Evolutionary conservation across 2,113 vertebrate species (phyloP).

Genomic region (Atractosteus spatula): DNA sequence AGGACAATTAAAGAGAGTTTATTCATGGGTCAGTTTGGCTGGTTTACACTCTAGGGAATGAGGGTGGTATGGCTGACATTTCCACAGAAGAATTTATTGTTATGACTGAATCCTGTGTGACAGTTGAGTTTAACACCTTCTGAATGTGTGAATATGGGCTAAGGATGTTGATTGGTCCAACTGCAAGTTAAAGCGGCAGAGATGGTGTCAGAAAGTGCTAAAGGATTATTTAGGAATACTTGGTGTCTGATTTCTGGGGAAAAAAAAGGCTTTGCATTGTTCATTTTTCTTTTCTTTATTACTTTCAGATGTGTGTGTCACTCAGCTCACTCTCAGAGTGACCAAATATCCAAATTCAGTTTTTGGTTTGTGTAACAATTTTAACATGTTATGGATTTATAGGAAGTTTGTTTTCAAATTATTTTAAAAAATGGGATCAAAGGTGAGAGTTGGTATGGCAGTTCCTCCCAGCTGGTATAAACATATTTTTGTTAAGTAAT

Average conservation of each 20-base stretch:
- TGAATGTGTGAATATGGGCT: constrained; percentile 21
- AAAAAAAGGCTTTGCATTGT: constrained; percentile 45
- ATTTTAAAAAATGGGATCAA: too few relatives aligned
- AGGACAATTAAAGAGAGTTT: constrained; percentile 29
- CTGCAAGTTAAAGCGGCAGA: constrained; percentile 26
- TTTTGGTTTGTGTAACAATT: constrained; percentile 27
- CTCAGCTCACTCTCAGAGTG: constrained; percentile 45
- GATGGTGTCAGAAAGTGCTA: constrained; percentile 45
- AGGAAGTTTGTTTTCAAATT: too few relatives aligned
- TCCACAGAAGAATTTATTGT: constrained; percentile 61
- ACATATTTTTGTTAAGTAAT: too few relatives aligned
- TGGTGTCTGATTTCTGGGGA: constrained; percentile 50
- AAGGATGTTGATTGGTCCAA: background rate
- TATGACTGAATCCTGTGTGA: constrained; percentile 58
- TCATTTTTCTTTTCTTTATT: constrained; percentile 38
- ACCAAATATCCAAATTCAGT: constrained; percentile 59
- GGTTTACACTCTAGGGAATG: constrained; percentile 12
- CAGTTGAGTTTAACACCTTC: constrained; percentile 50
- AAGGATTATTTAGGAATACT: constrained; percentile 40
- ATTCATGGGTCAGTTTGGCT: constrained; percentile 17
- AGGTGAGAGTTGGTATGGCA: too few relatives aligned
- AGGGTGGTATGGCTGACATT: constrained; percentile 50
- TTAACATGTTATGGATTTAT: too few relatives aligned
- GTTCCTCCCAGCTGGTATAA: too few relatives aligned
- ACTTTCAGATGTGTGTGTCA: constrained; percentile 50